Conservation (phyloP, 2,888 invertebrate genomes). For the Mayetiola destructor region DNA sequence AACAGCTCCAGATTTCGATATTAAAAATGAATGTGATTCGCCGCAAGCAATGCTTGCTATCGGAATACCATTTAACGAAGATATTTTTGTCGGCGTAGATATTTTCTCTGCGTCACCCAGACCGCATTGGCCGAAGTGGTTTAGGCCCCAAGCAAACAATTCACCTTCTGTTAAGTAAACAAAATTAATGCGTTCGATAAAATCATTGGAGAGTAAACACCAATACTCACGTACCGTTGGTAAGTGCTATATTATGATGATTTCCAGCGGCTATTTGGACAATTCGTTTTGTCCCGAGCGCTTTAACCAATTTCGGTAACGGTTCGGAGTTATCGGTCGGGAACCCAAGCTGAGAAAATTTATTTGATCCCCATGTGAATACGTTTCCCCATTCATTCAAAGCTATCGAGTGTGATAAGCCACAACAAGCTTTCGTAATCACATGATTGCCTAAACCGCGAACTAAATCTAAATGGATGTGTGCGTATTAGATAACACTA, state of each 20-base stretch:
- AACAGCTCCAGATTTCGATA: slow-evolving; percentile 70
- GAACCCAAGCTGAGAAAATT: slow-evolving; percentile 61
- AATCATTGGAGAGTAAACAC: too few relatives aligned
- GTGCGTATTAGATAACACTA: too few relatives aligned
- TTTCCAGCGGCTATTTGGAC: slow-evolving; percentile 78
- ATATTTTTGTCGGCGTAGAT: slow-evolving; percentile 48
- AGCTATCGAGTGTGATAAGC: slow-evolving; percentile 69
- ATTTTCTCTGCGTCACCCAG: slow-evolving; percentile 46
- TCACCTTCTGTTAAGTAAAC: slow-evolving; percentile 49
- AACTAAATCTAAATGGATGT: slow-evolving; percentile 52
- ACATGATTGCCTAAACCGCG: slow-evolving; percentile 57
- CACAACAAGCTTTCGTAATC: slow-evolving; percentile 58
- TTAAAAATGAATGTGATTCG: slow-evolving; percentile 62
- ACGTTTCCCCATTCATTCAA: slow-evolving; percentile 81
- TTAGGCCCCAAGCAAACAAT: slow-evolving; percentile 75
- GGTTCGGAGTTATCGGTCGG: slow-evolving; percentile 39
- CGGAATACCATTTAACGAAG: slow-evolving; percentile 58
- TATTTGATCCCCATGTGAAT: slow-evolving; percentile 78
- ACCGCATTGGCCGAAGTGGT: slow-evolving; percentile 69
- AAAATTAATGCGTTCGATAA: background rate
- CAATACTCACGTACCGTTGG: slow-evolving; percentile 64
- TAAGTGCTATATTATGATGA: slow-evolving; percentile 69
- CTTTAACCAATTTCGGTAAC: slow-evolving; percentile 61
- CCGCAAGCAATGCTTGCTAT: slow-evolving; percentile 68
- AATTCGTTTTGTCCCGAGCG: slow-evolving; percentile 56